Percentiles rank a stretch among this genome's conserved stretches.
Conservation (phyloP, 2,797 vertebrate genomes). For the Sphenopsis melanotis region DNA sequence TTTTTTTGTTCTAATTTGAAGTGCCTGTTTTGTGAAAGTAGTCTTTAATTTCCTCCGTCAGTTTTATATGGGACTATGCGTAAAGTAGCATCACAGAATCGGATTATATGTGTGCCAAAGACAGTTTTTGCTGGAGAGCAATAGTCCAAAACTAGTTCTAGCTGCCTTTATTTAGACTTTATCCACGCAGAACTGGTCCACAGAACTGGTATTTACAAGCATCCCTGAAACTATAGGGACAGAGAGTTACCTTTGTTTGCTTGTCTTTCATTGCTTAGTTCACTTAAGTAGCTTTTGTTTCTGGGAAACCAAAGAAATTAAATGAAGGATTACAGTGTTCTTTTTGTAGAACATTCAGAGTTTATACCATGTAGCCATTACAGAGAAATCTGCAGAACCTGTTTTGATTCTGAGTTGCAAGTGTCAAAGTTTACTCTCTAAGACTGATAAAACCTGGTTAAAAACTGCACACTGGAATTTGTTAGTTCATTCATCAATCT, state of each 20-base stretch:
- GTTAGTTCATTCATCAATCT: background rate
- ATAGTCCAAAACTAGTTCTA: constrained; percentile 12
- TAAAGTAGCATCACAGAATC: constrained; percentile 19
- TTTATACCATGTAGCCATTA: background rate
- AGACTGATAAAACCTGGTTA: background rate
- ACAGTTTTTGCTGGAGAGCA: constrained; percentile 14
- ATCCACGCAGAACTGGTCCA: background rate
- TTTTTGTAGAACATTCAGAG: background rate
- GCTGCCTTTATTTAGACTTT: constrained; percentile 10
- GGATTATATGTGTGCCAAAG: background rate
- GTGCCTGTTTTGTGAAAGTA: background rate
- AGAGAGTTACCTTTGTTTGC: background rate
- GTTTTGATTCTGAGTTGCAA: background rate
- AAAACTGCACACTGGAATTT: background rate
- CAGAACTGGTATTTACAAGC: background rate
- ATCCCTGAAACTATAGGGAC: background rate
- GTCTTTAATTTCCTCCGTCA: background rate
- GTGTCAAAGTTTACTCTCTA: background rate
- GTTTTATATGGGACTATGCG: background rate
- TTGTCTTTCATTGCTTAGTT: background rate
- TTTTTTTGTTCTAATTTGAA: background rate
- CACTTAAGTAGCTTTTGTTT: background rate
- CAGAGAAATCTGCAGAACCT: background rate
- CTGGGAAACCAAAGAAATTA: constrained; percentile 27
- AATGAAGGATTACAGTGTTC: background rate